Evolutionary conservation across 2,888 invertebrate genomes (phyloP).

Genomic region (Maniola hyperantus): DNA sequence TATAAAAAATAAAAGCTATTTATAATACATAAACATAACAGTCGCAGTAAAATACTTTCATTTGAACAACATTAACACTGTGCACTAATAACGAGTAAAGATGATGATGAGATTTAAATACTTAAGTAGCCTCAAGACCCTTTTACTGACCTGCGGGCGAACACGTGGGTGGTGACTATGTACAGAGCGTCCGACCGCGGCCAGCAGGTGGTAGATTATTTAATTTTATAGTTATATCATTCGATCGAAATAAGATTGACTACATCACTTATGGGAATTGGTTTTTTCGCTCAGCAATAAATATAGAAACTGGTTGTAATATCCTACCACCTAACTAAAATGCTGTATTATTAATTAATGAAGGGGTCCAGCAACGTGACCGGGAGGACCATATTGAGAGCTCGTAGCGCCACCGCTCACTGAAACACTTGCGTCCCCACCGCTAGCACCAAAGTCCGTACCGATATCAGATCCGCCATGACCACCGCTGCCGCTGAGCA

Average conservation of each 20-base stretch:
- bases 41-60: conserved; percentile 72
- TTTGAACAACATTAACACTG: conserved; percentile 75
- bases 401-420: conserved; percentile 63
- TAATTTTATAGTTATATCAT: conserved; percentile 8
- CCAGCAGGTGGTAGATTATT: conserved; percentile 46
- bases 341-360: conserved; percentile 58
- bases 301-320: conserved; percentile 52
- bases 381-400: conserved; percentile 79
- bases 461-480: conserved; percentile 62
- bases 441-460: conserved; percentile 63
- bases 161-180: conserved; percentile 64
- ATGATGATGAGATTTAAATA: conserved; percentile 58
- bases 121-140: conserved; percentile 51
- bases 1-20: conserved; percentile 76
- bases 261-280: conserved; percentile 13
- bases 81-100: conserved; percentile 79
- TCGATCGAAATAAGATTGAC: conserved; percentile 16
- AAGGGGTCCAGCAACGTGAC: conserved; percentile 76
- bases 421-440: conserved; percentile 50
- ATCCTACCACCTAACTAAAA: conserved; percentile 57
- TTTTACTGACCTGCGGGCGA: conserved; percentile 50
- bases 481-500: conserved; percentile 50
- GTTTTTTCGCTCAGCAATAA: conserved; percentile 58
- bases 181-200: conserved; percentile 63
- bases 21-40: conserved; percentile 79